Percentiles rank a stretch among this genome's conserved stretches.
These are phyloP conservation scores for Spinibarbus caldwelli DNA, from an alignment of 2,797 vertebrate species.

Conservation along the genomic window DNA sequence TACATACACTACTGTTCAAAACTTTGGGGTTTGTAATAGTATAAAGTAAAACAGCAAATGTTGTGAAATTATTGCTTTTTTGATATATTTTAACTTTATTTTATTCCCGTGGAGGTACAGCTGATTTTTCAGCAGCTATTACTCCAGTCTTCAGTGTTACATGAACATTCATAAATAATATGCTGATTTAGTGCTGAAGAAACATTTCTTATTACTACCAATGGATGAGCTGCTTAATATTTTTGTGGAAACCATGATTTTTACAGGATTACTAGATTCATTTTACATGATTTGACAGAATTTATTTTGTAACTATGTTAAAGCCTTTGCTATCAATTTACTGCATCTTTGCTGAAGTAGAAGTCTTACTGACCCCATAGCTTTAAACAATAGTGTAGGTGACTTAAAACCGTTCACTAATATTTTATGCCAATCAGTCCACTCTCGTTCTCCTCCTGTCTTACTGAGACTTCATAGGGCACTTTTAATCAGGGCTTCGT, in stretches of 20 bases:
- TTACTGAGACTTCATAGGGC: slow-evolving; percentile 19
- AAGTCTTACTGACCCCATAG: neutral
- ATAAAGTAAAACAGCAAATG: neutral
- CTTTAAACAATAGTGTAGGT: neutral
- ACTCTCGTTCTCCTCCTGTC: slow-evolving; percentile 9
- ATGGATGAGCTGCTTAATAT: neutral
- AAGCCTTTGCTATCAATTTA: neutral
- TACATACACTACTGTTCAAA: neutral
- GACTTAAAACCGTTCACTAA: neutral
- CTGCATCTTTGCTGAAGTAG: neutral
- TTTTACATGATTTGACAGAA: neutral
- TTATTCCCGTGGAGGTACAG: too few species aligned
- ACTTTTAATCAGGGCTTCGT: slow-evolving; percentile 15
- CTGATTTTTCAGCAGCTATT: neutral
- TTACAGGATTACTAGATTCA: neutral
- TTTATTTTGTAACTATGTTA: neutral
- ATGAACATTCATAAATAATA: neutral
- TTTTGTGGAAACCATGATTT: neutral
- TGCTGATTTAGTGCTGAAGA: neutral
- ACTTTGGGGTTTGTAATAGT: neutral
- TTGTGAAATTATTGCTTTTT: neutral
- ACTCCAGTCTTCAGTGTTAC: neutral
- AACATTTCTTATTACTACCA: neutral
- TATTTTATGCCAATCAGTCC: neutral
- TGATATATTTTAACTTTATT: neutral